phyloP scores from a whole-genome alignment of 2,888 invertebrate species.

The Lasioglossum lativentre region DNA sequence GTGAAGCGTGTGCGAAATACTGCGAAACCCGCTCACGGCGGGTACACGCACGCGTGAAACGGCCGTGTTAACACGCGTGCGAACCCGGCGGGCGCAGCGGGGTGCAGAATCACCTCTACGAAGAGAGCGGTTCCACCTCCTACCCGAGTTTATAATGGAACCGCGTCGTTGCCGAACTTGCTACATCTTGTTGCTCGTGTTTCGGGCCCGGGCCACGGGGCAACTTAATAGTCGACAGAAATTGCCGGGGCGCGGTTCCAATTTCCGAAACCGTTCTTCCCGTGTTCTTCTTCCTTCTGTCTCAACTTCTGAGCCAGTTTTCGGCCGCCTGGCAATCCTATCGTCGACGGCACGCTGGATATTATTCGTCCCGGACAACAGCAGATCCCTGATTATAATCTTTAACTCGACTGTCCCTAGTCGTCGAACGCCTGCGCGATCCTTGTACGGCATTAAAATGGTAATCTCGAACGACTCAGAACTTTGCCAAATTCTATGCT shows the following conservation, averaged over 20 bases:
- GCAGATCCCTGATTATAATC: constrained; percentile 3
- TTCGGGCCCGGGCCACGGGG: background rate
- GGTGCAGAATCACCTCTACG: constrained; percentile 58
- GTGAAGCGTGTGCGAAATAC: constrained; percentile 47
- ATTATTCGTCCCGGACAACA: constrained; percentile 7
- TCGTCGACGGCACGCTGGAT: background rate
- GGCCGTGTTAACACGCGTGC: constrained; percentile 70
- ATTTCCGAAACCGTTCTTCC: constrained; percentile 26
- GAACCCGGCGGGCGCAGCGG: constrained; percentile 66
- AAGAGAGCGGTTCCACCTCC: constrained; percentile 39
- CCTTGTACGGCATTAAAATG: constrained; percentile 4
- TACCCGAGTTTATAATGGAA: constrained; percentile 52
- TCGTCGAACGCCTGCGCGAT: background rate
- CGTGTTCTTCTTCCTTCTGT: constrained; percentile 13
- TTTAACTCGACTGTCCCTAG: background rate
- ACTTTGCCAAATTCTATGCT: background rate
- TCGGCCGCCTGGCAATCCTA: background rate
- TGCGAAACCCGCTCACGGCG: constrained; percentile 39
- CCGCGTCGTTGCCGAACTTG: constrained; percentile 29
- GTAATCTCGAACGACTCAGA: background rate
- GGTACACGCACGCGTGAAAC: constrained; percentile 61
- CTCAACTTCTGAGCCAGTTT: background rate
- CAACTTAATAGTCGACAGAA: constrained; percentile 32
- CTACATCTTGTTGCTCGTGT: constrained; percentile 31
- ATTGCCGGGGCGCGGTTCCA: constrained; percentile 24